Evolutionary conservation across 2,888 invertebrate genomes (phyloP).

Genomic region (Drosophila birchii): DNA sequence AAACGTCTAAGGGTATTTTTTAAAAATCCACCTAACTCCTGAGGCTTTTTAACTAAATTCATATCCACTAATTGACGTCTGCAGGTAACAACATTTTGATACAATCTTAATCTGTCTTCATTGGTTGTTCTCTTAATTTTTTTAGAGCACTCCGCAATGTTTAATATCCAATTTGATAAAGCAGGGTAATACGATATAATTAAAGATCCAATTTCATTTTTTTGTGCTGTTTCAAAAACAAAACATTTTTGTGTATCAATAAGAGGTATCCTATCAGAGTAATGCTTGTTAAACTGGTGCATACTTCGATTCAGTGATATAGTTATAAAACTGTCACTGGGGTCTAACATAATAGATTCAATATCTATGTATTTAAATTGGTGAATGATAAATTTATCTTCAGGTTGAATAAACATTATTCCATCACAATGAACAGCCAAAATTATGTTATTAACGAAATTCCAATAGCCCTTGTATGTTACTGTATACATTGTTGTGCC

Average conservation of each 20-base stretch:
- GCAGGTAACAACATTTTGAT: slow-evolving; percentile 94
- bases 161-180: slow-evolving; percentile 92
- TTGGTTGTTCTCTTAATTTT: slow-evolving; percentile 91
- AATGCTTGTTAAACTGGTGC: slow-evolving; percentile 65
- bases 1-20: slow-evolving; percentile 94
- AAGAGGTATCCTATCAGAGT: slow-evolving; percentile 57
- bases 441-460: slow-evolving; percentile 90
- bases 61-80: slow-evolving; percentile 93
- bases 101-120: slow-evolving; percentile 93
- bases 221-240: slow-evolving; percentile 95
- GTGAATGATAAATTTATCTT: slow-evolving; percentile 95
- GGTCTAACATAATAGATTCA: slow-evolving; percentile 95
- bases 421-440: slow-evolving; percentile 96
- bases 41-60: slow-evolving; percentile 92
- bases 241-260: slow-evolving; percentile 90
- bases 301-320: slow-evolving; percentile 91
- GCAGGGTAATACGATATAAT: slow-evolving; percentile 96
- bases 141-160: slow-evolving; percentile 88
- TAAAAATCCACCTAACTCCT: slow-evolving; percentile 93
- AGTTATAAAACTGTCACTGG: slow-evolving; percentile 96
- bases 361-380: slow-evolving; percentile 96
- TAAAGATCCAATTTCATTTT: slow-evolving; percentile 95
- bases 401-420: slow-evolving; percentile 94
- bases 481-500: slow-evolving; percentile 95
- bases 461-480: slow-evolving; percentile 97